phyloP scores from a whole-genome alignment of 1,140 invertebrate genomes.

The Octopus sinensis region DNA sequence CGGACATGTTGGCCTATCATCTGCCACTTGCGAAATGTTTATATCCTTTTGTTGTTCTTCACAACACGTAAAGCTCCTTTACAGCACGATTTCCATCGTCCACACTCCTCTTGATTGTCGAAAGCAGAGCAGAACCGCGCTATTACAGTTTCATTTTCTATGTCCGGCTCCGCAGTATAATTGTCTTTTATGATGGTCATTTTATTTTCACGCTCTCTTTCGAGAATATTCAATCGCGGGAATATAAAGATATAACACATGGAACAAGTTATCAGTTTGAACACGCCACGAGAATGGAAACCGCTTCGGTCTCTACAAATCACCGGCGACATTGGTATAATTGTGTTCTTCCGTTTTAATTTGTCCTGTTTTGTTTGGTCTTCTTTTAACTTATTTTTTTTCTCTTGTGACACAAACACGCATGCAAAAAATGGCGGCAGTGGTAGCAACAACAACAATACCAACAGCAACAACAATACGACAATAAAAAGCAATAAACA shows the following conservation, averaged over 20 bases:
- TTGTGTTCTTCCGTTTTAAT: no score
- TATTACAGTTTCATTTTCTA: constrained; percentile 10
- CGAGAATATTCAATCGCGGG: neutral
- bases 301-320: neutral
- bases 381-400: no score
- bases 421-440: no score
- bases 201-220: neutral
- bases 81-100: constrained; percentile 17
- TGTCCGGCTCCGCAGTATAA: neutral
- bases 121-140: constrained; percentile 4
- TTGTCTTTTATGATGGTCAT: no score
- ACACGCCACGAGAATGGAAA: neutral
- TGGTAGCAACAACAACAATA: no score
- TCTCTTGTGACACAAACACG: no score
- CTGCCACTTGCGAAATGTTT: no score
- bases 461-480: no score
- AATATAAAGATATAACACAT: constrained; percentile 31
- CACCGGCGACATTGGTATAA: no score
- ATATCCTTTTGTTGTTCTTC: constrained; percentile 7
- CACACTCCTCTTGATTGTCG: neutral
- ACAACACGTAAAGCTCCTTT: constrained; percentile 23
- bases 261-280: constrained; percentile 24
- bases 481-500: no score
- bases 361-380: no score
- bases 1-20: constrained; percentile 62